Evolutionary conservation across 2,888 invertebrate genomes (phyloP).

Genomic region (Caenorhabditis sp.): DNA sequence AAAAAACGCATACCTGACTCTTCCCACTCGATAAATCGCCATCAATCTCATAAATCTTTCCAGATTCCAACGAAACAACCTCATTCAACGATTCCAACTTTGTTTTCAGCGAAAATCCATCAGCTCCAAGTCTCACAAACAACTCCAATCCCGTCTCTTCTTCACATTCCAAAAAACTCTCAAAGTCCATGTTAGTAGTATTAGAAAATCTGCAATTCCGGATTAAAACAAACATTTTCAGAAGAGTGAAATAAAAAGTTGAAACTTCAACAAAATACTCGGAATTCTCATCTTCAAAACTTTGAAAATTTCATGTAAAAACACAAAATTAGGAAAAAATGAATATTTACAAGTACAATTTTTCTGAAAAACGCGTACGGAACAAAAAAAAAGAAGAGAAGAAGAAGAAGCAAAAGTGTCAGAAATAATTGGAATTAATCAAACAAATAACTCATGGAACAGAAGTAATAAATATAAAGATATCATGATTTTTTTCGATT

Average conservation of each 20-base stretch:
- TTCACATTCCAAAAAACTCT: background rate
- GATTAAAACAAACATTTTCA: background rate
- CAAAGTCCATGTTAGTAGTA: background rate
- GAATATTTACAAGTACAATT: background rate
- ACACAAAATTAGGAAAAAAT: too few species aligned
- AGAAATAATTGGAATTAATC: background rate
- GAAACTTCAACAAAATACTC: background rate
- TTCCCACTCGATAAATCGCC: constrained; percentile 43
- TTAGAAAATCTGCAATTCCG: too few species aligned
- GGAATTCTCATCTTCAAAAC: background rate
- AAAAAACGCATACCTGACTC: constrained; percentile 54
- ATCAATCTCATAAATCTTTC: constrained; percentile 40
- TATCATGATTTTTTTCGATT: background rate
- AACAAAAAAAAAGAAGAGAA: too few species aligned
- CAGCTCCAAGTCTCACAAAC: constrained; percentile 24
- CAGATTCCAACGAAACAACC: constrained; percentile 20
- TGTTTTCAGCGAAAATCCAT: constrained; percentile 9
- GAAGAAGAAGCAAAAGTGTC: constrained; percentile 4
- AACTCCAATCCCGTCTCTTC: constrained; percentile 43
- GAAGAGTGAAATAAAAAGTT: background rate
- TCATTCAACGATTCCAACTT: constrained; percentile 11
- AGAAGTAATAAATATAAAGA: too few species aligned
- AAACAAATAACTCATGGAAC: too few species aligned
- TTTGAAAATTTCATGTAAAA: too few species aligned
- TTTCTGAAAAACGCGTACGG: constrained; percentile 1